A percentile compares a stretch with the other conserved stretches of the same genome.
phyloP scores from a whole-genome alignment of 2,113 vertebrate genomes.

The Tenrec ecaudatus region DNA sequence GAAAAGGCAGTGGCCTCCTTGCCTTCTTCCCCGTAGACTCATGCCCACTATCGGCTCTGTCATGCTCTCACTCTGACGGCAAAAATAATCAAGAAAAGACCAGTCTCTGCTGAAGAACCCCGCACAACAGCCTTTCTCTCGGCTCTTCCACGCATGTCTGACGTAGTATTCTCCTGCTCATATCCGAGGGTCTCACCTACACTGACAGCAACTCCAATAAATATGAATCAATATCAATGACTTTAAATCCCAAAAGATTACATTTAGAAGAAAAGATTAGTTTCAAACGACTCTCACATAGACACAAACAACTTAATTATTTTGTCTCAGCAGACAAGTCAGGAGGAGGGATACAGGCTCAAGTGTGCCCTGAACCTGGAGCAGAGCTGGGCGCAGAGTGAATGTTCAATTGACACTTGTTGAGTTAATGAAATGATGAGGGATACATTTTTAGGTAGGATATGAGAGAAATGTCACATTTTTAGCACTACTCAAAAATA shows the following conservation, averaged over 20 bases:
- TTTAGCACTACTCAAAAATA: not conserved
- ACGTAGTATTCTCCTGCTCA: not conserved
- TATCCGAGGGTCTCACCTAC: not conserved
- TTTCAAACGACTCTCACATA: not conserved
- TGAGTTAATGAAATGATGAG: not conserved
- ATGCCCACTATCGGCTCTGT: not conserved
- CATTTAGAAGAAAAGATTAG: constrained; percentile 8
- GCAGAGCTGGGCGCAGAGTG: not conserved
- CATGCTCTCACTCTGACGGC: not conserved
- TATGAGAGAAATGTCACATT: not conserved
- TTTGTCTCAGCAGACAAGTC: not conserved
- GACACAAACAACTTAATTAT: not conserved
- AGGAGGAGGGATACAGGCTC: not conserved
- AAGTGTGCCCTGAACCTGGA: not conserved
- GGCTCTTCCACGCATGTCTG: not conserved
- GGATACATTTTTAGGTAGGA: not conserved
- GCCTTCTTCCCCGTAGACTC: not conserved
- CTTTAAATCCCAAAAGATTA: not conserved
- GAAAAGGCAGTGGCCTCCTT: not conserved
- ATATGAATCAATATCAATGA: not conserved
- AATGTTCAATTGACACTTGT: not conserved
- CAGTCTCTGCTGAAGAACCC: not conserved
- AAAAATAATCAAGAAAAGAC: not conserved
- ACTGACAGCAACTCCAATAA: not conserved
- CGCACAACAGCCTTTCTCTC: not conserved